phyloP scores from a whole-genome alignment of 1,140 invertebrate species.

The Zaprionus ornatus region DNA sequence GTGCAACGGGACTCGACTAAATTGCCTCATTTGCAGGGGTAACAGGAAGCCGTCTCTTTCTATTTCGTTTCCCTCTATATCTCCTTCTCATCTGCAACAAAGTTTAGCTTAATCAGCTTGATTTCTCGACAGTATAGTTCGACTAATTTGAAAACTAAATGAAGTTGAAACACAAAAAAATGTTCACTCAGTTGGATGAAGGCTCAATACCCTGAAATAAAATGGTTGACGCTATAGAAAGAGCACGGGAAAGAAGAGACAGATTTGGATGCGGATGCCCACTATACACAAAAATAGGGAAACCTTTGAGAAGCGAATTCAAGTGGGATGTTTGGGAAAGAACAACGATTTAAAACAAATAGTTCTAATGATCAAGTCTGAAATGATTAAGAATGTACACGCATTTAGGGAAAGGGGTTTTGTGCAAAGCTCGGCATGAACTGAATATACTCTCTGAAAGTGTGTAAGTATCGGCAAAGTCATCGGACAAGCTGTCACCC shows the following conservation, averaged over 20 bases:
- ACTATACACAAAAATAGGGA: no score
- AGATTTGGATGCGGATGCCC: no score
- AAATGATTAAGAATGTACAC: not conserved
- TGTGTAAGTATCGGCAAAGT: not conserved
- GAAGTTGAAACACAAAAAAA: not conserved
- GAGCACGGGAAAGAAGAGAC: no score
- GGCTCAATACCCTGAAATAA: not conserved
- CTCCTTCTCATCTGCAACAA: not conserved
- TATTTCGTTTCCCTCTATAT: not conserved
- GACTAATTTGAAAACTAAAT: not conserved
- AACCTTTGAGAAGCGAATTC: no score
- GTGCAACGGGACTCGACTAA: not conserved
- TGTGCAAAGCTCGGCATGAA: not conserved
- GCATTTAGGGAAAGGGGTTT: not conserved
- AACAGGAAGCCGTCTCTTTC: not conserved
- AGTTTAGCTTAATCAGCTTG: not conserved
- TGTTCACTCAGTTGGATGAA: not conserved
- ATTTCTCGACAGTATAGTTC: not conserved
- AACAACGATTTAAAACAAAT: no score
- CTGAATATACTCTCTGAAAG: not conserved
- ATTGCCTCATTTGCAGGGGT: not conserved
- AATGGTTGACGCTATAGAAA: no score
- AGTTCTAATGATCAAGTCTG: no score
- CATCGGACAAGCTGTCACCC: not conserved
- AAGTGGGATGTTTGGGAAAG: no score